Conservation (phyloP, 2,888 invertebrate species). For the Drosophila diplacantha region DNA sequence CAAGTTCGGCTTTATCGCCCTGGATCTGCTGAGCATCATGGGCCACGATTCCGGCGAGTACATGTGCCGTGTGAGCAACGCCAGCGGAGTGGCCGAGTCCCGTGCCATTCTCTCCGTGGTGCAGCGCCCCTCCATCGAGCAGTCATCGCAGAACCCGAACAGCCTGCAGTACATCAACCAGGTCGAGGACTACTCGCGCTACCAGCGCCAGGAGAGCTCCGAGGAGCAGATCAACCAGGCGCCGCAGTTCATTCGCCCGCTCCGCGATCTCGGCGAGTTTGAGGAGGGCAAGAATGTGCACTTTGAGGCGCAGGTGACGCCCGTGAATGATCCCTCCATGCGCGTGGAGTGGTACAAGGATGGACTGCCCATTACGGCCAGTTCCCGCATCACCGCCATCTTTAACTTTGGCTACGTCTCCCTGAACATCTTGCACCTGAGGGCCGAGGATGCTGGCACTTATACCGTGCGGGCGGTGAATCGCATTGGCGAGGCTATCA, state of each 20-base stretch:
- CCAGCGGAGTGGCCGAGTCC: constrained; percentile 91
- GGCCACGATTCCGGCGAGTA: constrained; percentile 93
- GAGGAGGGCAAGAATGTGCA: constrained; percentile 95
- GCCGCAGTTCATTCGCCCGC: constrained; percentile 92
- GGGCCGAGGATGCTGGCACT: constrained; percentile 98
- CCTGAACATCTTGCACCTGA: constrained; percentile 98
- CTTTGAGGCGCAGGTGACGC: constrained; percentile 94
- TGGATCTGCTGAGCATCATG: constrained; percentile 92
- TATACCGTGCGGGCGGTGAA: constrained; percentile 95
- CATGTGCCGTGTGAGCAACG: constrained; percentile 91
- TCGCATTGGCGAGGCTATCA: constrained; percentile 92
- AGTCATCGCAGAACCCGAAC: constrained; percentile 92
- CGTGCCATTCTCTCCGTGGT: constrained; percentile 88
- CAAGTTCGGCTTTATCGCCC: constrained; percentile 97
- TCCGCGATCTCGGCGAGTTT: constrained; percentile 90
- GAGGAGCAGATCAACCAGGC: constrained; percentile 89
- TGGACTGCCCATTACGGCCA: constrained; percentile 95
- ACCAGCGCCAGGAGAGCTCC: constrained; percentile 89
- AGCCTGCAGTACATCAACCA: constrained; percentile 94
- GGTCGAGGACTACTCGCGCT: constrained; percentile 92
- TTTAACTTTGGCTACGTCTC: constrained; percentile 99
- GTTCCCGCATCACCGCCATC: constrained; percentile 97
- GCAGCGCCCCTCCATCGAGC: constrained; percentile 90
- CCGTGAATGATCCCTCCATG: constrained; percentile 95
- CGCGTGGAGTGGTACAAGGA: constrained; percentile 97